These are phyloP conservation scores for Gryon sp. DNA, from an alignment of 1,140 invertebrate species.

Conservation along the genomic window DNA sequence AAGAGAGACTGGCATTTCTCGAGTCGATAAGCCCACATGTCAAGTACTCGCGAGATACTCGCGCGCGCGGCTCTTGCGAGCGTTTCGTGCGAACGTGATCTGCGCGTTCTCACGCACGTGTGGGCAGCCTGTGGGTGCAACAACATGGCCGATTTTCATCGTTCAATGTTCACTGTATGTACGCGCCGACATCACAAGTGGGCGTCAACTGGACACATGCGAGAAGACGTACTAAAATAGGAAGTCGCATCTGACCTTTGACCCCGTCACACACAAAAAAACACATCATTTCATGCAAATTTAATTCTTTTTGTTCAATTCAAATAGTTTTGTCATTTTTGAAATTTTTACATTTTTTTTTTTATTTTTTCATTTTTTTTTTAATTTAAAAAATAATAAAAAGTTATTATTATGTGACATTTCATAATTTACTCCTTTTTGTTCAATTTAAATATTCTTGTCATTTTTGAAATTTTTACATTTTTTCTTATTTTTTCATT, in stretches of 20 bases:
- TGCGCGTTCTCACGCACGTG: constrained; percentile 60
- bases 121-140: constrained; percentile 72
- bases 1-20: constrained; percentile 64
- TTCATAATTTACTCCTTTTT: too few species aligned
- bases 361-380: too few species aligned
- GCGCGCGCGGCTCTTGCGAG: constrained; percentile 59
- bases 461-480: too few species aligned
- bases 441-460: too few species aligned
- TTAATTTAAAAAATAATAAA: too few species aligned
- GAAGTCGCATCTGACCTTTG: constrained; percentile 38
- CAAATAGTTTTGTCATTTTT: too few species aligned
- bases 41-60: constrained; percentile 64
- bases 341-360: too few species aligned
- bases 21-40: constrained; percentile 65
- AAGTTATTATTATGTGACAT: too few species aligned
- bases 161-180: constrained; percentile 66
- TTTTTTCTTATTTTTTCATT: too few species aligned
- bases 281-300: constrained; percentile 22
- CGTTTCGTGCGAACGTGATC: constrained; percentile 53
- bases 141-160: constrained; percentile 72
- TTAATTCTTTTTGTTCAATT: too few species aligned
- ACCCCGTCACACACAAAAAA: constrained; percentile 29
- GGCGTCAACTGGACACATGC: constrained; percentile 62
- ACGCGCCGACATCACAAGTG: constrained; percentile 53
- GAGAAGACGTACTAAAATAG: constrained; percentile 42